Evolutionary conservation across 2,888 invertebrate genomes (phyloP).

Genomic region (Drosophila meridionalis): DNA sequence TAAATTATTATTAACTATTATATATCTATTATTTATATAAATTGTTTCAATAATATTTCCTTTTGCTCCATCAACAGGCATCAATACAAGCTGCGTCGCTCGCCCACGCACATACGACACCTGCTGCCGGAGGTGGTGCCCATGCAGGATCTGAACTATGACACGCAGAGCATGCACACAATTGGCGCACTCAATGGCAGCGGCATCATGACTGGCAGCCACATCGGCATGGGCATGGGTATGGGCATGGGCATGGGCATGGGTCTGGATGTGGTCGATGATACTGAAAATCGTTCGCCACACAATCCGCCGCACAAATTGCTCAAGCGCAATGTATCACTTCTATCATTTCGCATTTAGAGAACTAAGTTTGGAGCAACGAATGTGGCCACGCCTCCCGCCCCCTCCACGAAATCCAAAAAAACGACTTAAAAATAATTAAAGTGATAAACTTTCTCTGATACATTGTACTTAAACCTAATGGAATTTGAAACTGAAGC

Average conservation of each 20-base stretch:
- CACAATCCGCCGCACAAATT: conserved; percentile 78
- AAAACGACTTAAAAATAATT: conserved; percentile 73
- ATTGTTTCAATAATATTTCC: neutral
- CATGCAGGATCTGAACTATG: conserved; percentile 84
- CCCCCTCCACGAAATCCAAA: conserved; percentile 32
- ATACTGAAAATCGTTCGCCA: conserved; percentile 63
- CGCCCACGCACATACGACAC: conserved; percentile 84
- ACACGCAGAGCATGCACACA: conserved; percentile 80
- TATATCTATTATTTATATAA: too few relatives aligned
- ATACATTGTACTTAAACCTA: conserved; percentile 70
- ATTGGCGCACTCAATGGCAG: conserved; percentile 66
- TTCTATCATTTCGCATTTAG: conserved; percentile 85
- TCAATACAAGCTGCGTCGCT: conserved; percentile 84
- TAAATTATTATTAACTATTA: too few relatives aligned
- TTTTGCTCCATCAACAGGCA: conserved; percentile 70
- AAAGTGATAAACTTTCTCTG: conserved; percentile 76
- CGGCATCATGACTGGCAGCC: conserved; percentile 64
- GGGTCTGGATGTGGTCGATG: conserved; percentile 73
- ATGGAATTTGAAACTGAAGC: conserved; percentile 59
- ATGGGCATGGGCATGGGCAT: conserved; percentile 60
- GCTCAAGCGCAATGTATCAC: conserved; percentile 84
- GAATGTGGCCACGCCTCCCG: conserved; percentile 48
- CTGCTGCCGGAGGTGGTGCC: conserved; percentile 85
- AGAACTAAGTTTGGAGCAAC: conserved; percentile 34
- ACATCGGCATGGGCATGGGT: conserved; percentile 50